Evolutionary conservation across 2,888 invertebrate species (phyloP).

Genomic region (Brachynemurus nebulosus): DNA sequence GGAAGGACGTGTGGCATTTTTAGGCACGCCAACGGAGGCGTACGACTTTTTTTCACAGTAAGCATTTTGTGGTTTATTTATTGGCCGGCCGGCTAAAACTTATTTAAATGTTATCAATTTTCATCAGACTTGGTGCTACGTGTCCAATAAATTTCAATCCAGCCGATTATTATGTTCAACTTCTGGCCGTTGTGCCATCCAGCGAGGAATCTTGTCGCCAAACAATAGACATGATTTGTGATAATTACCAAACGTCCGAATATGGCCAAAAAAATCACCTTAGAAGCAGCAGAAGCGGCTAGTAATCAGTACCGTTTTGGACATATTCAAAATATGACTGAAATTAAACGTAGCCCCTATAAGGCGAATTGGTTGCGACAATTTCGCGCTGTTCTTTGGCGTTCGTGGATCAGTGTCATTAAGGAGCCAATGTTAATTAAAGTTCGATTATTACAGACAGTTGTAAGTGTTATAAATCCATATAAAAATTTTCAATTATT

Average conservation of each 20-base stretch:
- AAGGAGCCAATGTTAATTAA: constrained; percentile 84
- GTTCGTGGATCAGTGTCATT: constrained; percentile 76
- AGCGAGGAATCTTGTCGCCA: constrained; percentile 66
- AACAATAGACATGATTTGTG: constrained; percentile 65
- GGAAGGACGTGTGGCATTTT: constrained; percentile 79
- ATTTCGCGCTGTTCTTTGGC: constrained; percentile 77
- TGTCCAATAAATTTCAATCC: constrained; percentile 88
- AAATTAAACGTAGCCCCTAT: constrained; percentile 38
- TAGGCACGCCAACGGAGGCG: constrained; percentile 69
- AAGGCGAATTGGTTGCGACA: constrained; percentile 81
- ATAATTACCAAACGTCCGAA: constrained; percentile 53
- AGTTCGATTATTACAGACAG: constrained; percentile 76
- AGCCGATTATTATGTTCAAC: constrained; percentile 85
- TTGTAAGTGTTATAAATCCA: constrained; percentile 47
- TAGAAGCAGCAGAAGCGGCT: constrained; percentile 40
- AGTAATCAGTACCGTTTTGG: constrained; percentile 12
- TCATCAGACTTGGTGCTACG: constrained; percentile 56
- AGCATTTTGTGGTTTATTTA: constrained; percentile 24
- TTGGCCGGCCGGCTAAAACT: neutral
- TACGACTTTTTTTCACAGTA: constrained; percentile 68
- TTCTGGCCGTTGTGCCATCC: constrained; percentile 74
- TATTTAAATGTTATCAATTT: neutral
- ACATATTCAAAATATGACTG: constrained; percentile 6
- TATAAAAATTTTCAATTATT: too few species aligned
- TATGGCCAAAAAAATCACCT: constrained; percentile 43